Percentiles rank a stretch among this genome's conserved stretches.
phyloP scores from a whole-genome alignment of 2,113 vertebrate species.

The Podarcis raffonei region DNA sequence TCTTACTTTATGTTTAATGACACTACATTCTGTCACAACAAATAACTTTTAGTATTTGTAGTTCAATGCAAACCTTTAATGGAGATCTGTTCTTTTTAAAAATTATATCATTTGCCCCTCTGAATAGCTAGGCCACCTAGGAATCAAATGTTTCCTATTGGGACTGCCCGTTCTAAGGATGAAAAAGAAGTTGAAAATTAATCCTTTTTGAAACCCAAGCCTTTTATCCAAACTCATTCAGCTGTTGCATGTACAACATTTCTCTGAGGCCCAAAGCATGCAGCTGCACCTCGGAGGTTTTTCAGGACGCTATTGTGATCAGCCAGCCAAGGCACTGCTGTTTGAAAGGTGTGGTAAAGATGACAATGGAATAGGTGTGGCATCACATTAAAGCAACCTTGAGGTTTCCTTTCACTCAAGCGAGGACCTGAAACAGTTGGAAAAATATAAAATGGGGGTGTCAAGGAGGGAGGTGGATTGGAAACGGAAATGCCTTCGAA shows the following conservation, averaged over 20 bases:
- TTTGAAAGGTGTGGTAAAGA: fast-evolving
- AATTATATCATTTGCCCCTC: background rate
- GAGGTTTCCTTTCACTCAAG: background rate
- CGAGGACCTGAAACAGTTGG: conserved; percentile 3
- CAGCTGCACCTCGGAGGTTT: background rate
- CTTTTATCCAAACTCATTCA: conserved; percentile 39
- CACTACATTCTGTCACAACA: fast-evolving
- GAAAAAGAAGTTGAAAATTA: conserved; percentile 33
- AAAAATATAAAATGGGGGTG: fast-evolving
- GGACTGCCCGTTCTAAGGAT: background rate
- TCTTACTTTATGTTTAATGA: background rate
- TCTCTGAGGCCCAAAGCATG: background rate
- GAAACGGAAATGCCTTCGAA: conserved; percentile 23
- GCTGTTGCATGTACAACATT: background rate
- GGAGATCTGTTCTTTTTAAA: background rate
- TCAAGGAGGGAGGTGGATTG: background rate
- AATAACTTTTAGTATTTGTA: background rate
- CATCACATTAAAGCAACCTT: background rate
- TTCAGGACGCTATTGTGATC: background rate
- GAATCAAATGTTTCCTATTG: background rate
- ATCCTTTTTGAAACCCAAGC: background rate
- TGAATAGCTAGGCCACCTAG: conserved; percentile 36
- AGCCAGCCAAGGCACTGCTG: fast-evolving
- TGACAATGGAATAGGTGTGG: background rate
- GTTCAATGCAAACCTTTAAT: background rate